Percentiles rank a stretch among this genome's conserved stretches.
Evolutionary conservation across 2,888 invertebrate species (phyloP).

Genomic region (Graphium colonna): DNA sequence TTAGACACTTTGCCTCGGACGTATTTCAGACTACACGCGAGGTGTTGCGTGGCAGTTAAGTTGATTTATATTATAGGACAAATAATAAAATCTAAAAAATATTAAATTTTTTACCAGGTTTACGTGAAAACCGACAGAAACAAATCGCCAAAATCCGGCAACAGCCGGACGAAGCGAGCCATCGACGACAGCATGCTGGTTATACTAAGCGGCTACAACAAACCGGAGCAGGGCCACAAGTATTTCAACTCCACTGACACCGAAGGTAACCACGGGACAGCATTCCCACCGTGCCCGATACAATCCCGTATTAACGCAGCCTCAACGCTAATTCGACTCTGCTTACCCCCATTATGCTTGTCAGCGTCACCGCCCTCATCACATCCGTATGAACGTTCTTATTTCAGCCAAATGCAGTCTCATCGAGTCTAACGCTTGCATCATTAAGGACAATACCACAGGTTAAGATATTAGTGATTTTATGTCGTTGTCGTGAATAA

Average conservation of each 20-base stretch:
- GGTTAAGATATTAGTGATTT: conserved; percentile 35
- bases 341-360: conserved; percentile 23
- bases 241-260: conserved; percentile 53
- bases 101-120: conserved; percentile 41
- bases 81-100: too few species aligned
- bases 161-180: conserved; percentile 45
- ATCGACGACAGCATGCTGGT: conserved; percentile 62
- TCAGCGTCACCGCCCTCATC: conserved; percentile 20
- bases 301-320: conserved; percentile 1
- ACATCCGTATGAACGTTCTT: conserved; percentile 39
- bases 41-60: too few species aligned
- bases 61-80: too few species aligned
- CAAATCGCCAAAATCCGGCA: conserved; percentile 28
- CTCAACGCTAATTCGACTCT: conserved; percentile 6
- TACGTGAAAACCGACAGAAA: conserved; percentile 48
- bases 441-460: conserved; percentile 52
- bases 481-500: conserved; percentile 7
- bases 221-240: conserved; percentile 42
- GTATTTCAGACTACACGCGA: too few species aligned
- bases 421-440: conserved; percentile 53
- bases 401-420: conserved; percentile 58
- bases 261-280: conserved; percentile 36
- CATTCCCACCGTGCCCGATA: neutral
- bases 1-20: too few species aligned
- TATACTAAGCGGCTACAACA: conserved; percentile 49